Conservation (phyloP, 64 coral and sea anemone species). For the Pachyseris speciosa region DNA sequence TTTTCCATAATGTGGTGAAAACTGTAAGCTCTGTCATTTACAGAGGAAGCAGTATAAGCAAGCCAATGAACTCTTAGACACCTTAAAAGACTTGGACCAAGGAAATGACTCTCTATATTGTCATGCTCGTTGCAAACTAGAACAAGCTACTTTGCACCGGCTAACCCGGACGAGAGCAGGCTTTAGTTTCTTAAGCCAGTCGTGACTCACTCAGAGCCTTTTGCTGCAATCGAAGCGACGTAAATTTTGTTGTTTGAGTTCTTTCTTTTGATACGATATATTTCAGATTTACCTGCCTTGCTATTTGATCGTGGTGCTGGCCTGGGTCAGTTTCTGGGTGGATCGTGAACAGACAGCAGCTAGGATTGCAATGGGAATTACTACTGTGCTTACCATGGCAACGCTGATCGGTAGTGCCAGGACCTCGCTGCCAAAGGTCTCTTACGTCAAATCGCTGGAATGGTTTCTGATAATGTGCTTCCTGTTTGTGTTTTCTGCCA, state of each 20-base stretch:
- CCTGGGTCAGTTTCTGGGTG: constrained; percentile 96
- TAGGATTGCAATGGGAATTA: constrained; percentile 93
- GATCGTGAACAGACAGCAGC: constrained; percentile 92
- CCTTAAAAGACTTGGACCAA: too few relatives aligned
- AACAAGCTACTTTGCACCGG: too few relatives aligned
- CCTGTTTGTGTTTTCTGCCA: constrained; percentile 89
- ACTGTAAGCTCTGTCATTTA: too few relatives aligned
- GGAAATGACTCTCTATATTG: too few relatives aligned
- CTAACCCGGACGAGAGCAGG: too few relatives aligned
- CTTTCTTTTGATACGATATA: background rate
- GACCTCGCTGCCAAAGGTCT: constrained; percentile 86
- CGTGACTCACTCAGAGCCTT: too few relatives aligned
- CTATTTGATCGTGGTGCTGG: constrained; percentile 80
- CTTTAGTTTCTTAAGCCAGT: too few relatives aligned
- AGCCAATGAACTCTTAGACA: too few relatives aligned
- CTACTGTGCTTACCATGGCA: constrained; percentile 97
- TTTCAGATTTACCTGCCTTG: constrained; percentile 87
- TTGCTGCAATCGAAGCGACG: too few relatives aligned
- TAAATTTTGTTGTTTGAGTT: background rate
- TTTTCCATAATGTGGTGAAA: too few relatives aligned
- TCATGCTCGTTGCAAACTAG: too few relatives aligned
- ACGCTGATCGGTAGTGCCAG: constrained; percentile 93
- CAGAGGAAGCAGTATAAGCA: too few relatives aligned
- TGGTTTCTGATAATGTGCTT: constrained; percentile 94
- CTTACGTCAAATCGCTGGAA: constrained; percentile 91